Percentiles rank a stretch among this genome's conserved stretches.
These are phyloP conservation scores for Bruchidius siliquastri DNA, from an alignment of 2,888 invertebrate genomes.

Conservation along the genomic window DNA sequence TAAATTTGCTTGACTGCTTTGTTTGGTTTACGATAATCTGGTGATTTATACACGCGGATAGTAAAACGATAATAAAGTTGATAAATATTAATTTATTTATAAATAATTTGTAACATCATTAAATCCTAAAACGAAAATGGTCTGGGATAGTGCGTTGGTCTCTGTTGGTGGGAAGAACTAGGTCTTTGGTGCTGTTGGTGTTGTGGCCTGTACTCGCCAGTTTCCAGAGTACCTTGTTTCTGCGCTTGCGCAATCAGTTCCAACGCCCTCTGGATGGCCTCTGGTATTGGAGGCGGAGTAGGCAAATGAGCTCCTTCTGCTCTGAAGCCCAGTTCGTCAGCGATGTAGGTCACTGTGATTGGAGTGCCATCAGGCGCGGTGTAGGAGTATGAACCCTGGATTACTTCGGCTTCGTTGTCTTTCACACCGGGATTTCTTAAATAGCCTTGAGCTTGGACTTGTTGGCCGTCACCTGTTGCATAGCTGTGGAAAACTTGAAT, in stretches of 20 bases:
- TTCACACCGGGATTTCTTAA: slow-evolving; percentile 67
- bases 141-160: not conserved
- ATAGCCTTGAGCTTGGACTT: slow-evolving; percentile 72
- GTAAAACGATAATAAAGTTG: no score
- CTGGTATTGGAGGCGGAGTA: slow-evolving; percentile 70
- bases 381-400: slow-evolving; percentile 72
- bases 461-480: slow-evolving; percentile 71
- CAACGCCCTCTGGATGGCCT: slow-evolving; percentile 60
- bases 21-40: no score
- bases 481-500: slow-evolving; percentile 51
- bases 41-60: no score
- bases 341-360: slow-evolving; percentile 61
- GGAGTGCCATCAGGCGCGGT: slow-evolving; percentile 65
- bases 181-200: not conserved
- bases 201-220: not conserved
- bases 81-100: not conserved
- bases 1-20: no score
- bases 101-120: no score
- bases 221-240: not conserved
- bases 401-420: slow-evolving; percentile 66
- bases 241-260: slow-evolving; percentile 35
- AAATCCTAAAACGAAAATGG: not conserved
- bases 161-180: not conserved
- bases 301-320: slow-evolving; percentile 74
- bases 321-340: slow-evolving; percentile 74